These are phyloP conservation scores for Cirrhinus molitorella DNA, from an alignment of 2,797 vertebrate species.

Conservation along the genomic window DNA sequence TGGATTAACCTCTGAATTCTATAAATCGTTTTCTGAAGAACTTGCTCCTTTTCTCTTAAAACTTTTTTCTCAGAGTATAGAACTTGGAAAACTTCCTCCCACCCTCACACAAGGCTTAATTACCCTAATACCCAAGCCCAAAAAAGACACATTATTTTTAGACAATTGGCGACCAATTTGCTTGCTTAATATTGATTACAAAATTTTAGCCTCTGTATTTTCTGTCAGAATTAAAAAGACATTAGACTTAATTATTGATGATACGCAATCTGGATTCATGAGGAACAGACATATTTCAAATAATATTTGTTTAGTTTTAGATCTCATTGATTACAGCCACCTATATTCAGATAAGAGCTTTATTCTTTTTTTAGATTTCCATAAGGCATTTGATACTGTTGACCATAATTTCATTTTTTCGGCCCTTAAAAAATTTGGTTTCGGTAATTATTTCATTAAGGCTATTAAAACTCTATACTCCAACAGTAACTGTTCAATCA, in stretches of 20 bases:
- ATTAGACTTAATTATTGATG: not conserved
- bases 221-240: not conserved
- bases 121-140: not conserved
- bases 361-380: no score
- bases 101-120: not conserved
- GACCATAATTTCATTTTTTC: not conserved
- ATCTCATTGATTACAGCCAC: constrained; percentile 12
- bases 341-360: no score
- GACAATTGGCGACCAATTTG: no score
- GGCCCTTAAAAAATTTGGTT: not conserved
- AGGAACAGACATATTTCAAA: no score
- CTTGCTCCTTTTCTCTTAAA: constrained; percentile 7
- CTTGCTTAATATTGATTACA: no score
- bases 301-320: constrained; percentile 7
- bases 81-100: not conserved
- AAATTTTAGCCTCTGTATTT: not conserved
- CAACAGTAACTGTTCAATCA: not conserved
- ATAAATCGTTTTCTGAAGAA: not conserved
- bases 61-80: not conserved
- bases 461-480: not conserved
- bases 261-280: no score
- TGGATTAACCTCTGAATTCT: not conserved
- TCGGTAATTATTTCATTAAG: not conserved
- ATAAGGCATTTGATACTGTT: no score
- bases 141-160: no score